phyloP scores from a whole-genome alignment of 23 tunicate species.

The Halocynthia aurantium region DNA sequence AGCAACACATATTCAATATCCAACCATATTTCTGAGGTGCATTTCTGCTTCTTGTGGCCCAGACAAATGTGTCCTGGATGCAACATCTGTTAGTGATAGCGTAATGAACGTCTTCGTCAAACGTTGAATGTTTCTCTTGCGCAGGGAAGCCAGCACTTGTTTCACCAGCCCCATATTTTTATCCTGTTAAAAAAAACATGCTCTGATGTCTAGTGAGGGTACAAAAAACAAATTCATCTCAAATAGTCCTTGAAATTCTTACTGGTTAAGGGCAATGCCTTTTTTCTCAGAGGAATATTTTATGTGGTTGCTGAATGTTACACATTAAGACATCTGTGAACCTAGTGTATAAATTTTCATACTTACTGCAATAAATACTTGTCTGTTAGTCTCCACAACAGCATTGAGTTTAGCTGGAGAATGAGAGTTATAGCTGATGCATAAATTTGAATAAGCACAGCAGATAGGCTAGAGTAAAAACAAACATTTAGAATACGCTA shows the following conservation, averaged over 20 bases:
- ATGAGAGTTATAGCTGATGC: slow-evolving; percentile 25
- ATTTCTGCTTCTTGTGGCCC: slow-evolving; percentile 73
- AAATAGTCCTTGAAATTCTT: too few relatives aligned
- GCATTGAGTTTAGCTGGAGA: slow-evolving; percentile 52
- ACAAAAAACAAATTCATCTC: too few relatives aligned
- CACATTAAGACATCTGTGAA: too few relatives aligned
- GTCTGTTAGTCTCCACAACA: slow-evolving; percentile 31
- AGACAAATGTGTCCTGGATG: slow-evolving; percentile 45
- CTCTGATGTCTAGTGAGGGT: too few relatives aligned
- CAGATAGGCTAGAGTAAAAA: too few relatives aligned
- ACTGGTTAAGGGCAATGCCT: too few relatives aligned
- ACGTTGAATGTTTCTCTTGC: slow-evolving; percentile 66
- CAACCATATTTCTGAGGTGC: slow-evolving; percentile 54
- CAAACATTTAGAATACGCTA: not conserved
- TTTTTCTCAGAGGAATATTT: too few relatives aligned
- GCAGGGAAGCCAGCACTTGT: slow-evolving; percentile 50
- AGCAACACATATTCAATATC: not conserved
- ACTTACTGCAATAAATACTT: slow-evolving; percentile 23
- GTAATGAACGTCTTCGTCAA: slow-evolving; percentile 85
- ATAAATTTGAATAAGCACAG: not conserved
- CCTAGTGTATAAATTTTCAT: too few relatives aligned
- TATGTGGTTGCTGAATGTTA: too few relatives aligned
- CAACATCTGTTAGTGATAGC: slow-evolving; percentile 71
- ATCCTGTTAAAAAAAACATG: slow-evolving; percentile 9
- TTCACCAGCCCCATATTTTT: slow-evolving; percentile 72